Conservation (phyloP, 2,113 vertebrate genomes). For the mouse (Mus musculus) region GRCm39 chr13:37644001-37644500, state of each 20-base stretch:
- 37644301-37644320: background rate
- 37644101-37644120: background rate
- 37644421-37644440: background rate
- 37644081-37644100: background rate
- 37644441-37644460: background rate
- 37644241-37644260: no score
- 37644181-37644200: background rate
- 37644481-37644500: background rate
- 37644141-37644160: background rate
- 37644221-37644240: background rate
- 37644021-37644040: background rate
- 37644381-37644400: slow-evolving; percentile 26
- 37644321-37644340: background rate
- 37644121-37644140: background rate
- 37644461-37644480: background rate
- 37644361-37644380: background rate
- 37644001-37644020: background rate
- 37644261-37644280: background rate
- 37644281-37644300: background rate
- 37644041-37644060: background rate
- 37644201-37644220: background rate
- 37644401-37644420: slow-evolving; percentile 45
- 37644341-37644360: background rate
- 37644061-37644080: background rate
- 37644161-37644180: background rate